A percentile compares a stretch with the other conserved stretches of the same genome.
Evolutionary conservation across 1,140 invertebrate species (phyloP).

Genomic region (Steinernema feltiae): DNA sequence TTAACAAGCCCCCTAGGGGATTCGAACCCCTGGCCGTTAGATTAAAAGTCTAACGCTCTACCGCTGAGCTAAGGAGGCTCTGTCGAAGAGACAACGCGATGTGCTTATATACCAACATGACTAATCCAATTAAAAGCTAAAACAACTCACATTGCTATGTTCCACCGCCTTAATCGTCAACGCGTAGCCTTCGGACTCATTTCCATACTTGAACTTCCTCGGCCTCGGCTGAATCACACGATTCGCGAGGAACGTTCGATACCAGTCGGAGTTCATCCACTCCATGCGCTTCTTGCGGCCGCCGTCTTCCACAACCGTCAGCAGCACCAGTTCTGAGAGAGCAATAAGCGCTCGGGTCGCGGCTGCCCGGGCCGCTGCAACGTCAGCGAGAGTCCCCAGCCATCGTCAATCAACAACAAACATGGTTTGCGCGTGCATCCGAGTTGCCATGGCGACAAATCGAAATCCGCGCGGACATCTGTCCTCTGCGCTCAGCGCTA

Average conservation of each 20-base stretch:
- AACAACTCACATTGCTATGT: constrained; percentile 4
- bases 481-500: background rate
- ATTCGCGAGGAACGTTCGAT: background rate
- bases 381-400: no score
- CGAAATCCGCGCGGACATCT: background rate
- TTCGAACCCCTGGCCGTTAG: no score
- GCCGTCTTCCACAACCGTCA: background rate
- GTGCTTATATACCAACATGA: no score
- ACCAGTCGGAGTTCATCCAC: background rate
- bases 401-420: background rate
- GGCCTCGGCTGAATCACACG: background rate
- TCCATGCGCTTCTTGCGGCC: background rate
- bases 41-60: no score
- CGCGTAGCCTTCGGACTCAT: background rate
- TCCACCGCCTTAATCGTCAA: background rate
- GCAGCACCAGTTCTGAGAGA: background rate
- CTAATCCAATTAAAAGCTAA: no score
- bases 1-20: no score
- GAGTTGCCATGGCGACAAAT: constrained; percentile 2
- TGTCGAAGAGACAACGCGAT: no score
- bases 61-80: no score
- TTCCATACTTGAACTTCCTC: constrained; percentile 11
- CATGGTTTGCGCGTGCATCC: background rate
- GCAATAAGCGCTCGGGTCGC: no score
- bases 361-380: no score